These are phyloP conservation scores for Aleiodes alternator DNA, from an alignment of 2,888 invertebrate genomes.

Conservation along the genomic window DNA sequence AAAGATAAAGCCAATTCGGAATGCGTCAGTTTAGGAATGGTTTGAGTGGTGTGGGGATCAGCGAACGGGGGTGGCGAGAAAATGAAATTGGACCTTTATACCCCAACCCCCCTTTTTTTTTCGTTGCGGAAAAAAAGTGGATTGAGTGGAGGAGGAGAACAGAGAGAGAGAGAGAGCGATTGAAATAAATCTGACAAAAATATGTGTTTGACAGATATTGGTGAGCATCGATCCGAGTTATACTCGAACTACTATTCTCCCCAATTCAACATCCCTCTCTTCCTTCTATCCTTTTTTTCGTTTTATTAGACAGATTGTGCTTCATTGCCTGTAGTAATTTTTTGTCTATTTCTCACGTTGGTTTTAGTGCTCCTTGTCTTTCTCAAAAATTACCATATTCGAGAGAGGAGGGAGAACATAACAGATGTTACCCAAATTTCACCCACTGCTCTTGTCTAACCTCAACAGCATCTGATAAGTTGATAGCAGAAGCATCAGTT, in stretches of 20 bases:
- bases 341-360: constrained; percentile 41
- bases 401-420: constrained; percentile 54
- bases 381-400: constrained; percentile 71
- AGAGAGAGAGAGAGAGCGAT: constrained; percentile 51
- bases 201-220: constrained; percentile 74
- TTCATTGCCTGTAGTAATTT: constrained; percentile 41
- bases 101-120: constrained; percentile 49
- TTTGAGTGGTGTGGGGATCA: constrained; percentile 46
- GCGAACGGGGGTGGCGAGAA: constrained; percentile 55
- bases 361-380: constrained; percentile 45
- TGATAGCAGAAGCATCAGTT: constrained; percentile 69
- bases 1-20: constrained; percentile 49
- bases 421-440: constrained; percentile 67
- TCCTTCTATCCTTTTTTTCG: constrained; percentile 47
- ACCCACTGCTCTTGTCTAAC: constrained; percentile 49
- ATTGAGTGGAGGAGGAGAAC: constrained; percentile 14
- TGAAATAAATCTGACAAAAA: constrained; percentile 72
- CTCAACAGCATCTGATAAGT: constrained; percentile 71
- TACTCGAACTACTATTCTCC: constrained; percentile 38
- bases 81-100: constrained; percentile 69
- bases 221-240: constrained; percentile 59
- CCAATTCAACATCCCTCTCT: constrained; percentile 39
- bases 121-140: constrained; percentile 14
- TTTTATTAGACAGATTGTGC: constrained; percentile 32
- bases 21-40: constrained; percentile 38